These are phyloP conservation scores for Acrocephalus arundinaceus DNA, from an alignment of 2,113 vertebrate genomes.

Conservation along the genomic window DNA sequence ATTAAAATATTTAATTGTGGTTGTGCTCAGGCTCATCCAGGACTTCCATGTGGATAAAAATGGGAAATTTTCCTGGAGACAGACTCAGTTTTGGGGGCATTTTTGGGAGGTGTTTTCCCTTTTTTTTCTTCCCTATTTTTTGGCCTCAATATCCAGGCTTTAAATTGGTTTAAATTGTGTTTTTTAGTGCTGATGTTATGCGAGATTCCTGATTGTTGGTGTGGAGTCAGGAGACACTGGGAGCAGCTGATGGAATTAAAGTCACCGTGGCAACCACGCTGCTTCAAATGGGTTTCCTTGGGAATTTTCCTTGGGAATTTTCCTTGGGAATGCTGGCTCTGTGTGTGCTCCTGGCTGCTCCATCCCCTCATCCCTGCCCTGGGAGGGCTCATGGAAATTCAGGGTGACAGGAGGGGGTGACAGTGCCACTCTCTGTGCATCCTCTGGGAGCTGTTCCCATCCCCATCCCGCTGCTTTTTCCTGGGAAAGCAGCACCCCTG, in stretches of 20 bases:
- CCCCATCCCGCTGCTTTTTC: not conserved
- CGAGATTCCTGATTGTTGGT: not conserved
- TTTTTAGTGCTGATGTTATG: conserved; percentile 23
- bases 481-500: fast-evolving
- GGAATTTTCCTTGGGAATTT: not conserved
- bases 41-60: not conserved
- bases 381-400: not conserved
- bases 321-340: not conserved
- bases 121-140: fast-evolving
- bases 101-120: fast-evolving
- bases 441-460: not conserved
- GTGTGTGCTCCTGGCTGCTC: not conserved
- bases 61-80: not conserved
- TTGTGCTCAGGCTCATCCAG: not conserved
- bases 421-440: fast-evolving
- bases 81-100: not conserved
- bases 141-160: not conserved
- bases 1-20: not conserved
- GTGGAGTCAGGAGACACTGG: not conserved
- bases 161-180: not conserved
- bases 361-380: not conserved
- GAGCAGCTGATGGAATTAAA: conserved; percentile 42
- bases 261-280: conserved; percentile 64
- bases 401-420: not conserved
- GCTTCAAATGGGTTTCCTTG: conserved; percentile 33